Percentiles rank a stretch among this genome's conserved stretches.
These are phyloP conservation scores for Micropterix aruncella DNA, from an alignment of 2,888 invertebrate species.

Conservation along the genomic window DNA sequence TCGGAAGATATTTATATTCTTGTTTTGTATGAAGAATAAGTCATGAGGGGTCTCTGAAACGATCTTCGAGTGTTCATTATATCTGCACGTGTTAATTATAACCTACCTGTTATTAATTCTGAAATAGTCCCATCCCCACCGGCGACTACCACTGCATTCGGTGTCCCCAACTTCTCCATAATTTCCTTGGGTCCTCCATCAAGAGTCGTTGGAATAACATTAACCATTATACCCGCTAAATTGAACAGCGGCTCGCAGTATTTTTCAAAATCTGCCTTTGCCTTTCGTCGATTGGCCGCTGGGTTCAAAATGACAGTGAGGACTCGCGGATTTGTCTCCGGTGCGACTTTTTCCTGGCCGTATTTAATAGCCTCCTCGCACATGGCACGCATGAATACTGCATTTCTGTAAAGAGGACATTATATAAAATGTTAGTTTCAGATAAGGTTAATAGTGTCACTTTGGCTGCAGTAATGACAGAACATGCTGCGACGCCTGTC, in stretches of 20 bases:
- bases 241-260: slow-evolving; percentile 90
- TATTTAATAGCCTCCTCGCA: slow-evolving; percentile 63
- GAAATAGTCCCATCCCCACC: slow-evolving; percentile 92
- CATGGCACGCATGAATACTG: slow-evolving; percentile 62
- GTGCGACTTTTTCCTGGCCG: slow-evolving; percentile 48
- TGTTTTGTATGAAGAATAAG: too few relatives aligned
- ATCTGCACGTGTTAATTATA: too few relatives aligned
- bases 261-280: slow-evolving; percentile 61
- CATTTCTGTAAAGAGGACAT: slow-evolving; percentile 60
- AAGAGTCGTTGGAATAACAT: slow-evolving; percentile 66
- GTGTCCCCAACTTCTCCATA: slow-evolving; percentile 59
- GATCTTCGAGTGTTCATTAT: too few relatives aligned
- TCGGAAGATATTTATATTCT: too few relatives aligned
- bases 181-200: slow-evolving; percentile 79
- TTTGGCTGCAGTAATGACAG: too few relatives aligned
- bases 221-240: slow-evolving; percentile 63
- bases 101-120: slow-evolving; percentile 60
- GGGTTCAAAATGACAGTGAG: slow-evolving; percentile 86
- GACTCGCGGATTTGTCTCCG: slow-evolving; percentile 48
- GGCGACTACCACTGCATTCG: slow-evolving; percentile 80
- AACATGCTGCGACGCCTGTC: too few relatives aligned
- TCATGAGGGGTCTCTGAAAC: too few relatives aligned
- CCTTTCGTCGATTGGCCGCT: slow-evolving; percentile 67
- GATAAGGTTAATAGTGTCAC: too few relatives aligned
- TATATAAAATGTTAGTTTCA: too few relatives aligned